Base-by-base conservation (phyloP, 1,140 invertebrate genomes). In the Heliconius hewitsoni region DNA sequence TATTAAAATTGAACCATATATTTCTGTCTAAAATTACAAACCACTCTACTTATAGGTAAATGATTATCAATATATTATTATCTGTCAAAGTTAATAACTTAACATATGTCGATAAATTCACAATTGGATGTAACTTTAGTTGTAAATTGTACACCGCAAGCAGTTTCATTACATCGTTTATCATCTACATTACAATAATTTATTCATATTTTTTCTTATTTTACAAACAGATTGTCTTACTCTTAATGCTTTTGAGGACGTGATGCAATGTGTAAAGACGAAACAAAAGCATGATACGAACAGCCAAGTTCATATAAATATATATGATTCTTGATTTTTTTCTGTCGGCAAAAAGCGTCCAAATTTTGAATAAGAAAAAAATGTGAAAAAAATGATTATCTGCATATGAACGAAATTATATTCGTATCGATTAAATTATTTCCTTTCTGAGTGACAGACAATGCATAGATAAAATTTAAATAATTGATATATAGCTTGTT, bases 121-220 rank as follows among this genome's bases (percentile, higher is more conserved):
- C 19, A 23, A 60, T 27, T 60, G 57, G 60, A 27, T 66, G 60
- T 66, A 81, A 85, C 83, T 85, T 90, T 75, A 50, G 87, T 84
- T 83, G 81, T 86, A 82, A 83, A 81, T 84, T 90, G 87, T 92
- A 90, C 83, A 86, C 82, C 85, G 84, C 90, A 87, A 86, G 89
- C 89, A 87, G 90, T 92, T 91, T 89, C 92, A 94, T 93, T 94
- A 94, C 87, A 91, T 93, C 91, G 85, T 94, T 93, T 91, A 93
- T 94, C 92, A 94, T 94, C 92, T 92, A 93, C 90, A 93, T 89
- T 91, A 90, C 90, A 83, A 92, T 93, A 94, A 93, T 93, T 94
- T 94, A 94, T 94, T 93, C 90, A 89, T 89, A 90, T 90, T 85
- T 93, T 93, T 52, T 52, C 16, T 94, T 93, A 90, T 66, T 91